These are phyloP conservation scores for Pocillopora meandrina DNA, from an alignment of 92 coral and sea anemone species.

Conservation along the genomic window DNA sequence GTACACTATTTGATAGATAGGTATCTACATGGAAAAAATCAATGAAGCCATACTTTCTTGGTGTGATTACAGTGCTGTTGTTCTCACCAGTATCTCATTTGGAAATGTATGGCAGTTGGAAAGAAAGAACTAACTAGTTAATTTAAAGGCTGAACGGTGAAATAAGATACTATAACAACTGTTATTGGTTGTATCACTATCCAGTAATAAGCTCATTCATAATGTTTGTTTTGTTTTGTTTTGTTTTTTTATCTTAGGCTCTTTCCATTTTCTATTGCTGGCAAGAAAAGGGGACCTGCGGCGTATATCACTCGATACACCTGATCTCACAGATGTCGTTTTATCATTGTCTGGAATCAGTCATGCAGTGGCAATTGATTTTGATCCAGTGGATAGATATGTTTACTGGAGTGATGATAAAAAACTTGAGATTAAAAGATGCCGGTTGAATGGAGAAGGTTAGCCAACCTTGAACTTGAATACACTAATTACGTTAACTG, in stretches of 20 bases:
- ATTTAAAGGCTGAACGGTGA: too few relatives aligned
- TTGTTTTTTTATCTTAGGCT: constrained; percentile 60
- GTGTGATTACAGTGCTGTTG: too few relatives aligned
- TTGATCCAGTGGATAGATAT: constrained; percentile 85
- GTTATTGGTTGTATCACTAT: too few relatives aligned
- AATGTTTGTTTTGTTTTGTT: neutral
- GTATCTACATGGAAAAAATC: too few relatives aligned
- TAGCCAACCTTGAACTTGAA: neutral
- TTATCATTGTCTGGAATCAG: constrained; percentile 76
- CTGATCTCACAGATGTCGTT: constrained; percentile 89
- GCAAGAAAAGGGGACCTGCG: constrained; percentile 87
- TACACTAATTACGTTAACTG: neutral
- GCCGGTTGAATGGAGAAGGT: constrained; percentile 87
- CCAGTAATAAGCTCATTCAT: neutral
- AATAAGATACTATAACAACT: too few relatives aligned
- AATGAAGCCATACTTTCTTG: too few relatives aligned
- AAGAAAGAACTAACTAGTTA: too few relatives aligned
- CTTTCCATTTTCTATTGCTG: constrained; percentile 80
- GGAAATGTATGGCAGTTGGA: too few relatives aligned
- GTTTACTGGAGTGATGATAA: constrained; percentile 96
- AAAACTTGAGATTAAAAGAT: constrained; percentile 70
- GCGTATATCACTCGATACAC: constrained; percentile 89
- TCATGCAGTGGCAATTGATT: constrained; percentile 90
- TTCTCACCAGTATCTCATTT: too few relatives aligned
- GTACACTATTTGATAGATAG: too few relatives aligned